Percentiles rank a stretch among this genome's conserved stretches.
These are phyloP conservation scores for Pseudomyrmex gracilis DNA, from an alignment of 1,140 invertebrate species.

Conservation along the genomic window DNA sequence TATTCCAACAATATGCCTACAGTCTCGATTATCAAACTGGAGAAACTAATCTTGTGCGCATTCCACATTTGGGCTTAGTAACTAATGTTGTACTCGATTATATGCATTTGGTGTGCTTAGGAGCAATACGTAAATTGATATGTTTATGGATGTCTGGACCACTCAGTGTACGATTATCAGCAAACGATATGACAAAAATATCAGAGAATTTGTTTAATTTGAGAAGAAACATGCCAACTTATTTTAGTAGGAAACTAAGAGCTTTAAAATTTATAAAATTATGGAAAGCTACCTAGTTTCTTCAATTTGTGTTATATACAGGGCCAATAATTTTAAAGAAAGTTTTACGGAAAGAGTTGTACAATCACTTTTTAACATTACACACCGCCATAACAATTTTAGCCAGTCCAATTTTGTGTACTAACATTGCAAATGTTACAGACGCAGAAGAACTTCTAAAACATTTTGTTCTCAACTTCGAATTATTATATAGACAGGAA, in stretches of 20 bases:
- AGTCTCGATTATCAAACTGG: background rate
- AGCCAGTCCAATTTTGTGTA: background rate
- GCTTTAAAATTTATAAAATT: background rate
- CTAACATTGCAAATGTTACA: background rate
- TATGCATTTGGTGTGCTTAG: background rate
- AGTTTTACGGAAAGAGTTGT: slow-evolving; percentile 4
- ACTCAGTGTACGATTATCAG: background rate
- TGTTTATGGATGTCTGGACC: background rate
- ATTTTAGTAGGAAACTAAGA: background rate
- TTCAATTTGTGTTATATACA: background rate
- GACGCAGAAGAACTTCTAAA: slow-evolving; percentile 25
- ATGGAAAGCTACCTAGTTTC: background rate
- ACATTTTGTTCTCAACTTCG: slow-evolving; percentile 45
- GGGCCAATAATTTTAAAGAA: background rate
- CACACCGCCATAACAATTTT: slow-evolving; percentile 36
- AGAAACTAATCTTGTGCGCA: background rate
- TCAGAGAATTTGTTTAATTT: background rate
- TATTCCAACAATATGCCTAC: background rate
- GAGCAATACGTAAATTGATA: background rate
- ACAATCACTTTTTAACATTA: slow-evolving; percentile 41
- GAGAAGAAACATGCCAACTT: background rate
- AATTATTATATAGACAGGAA: slow-evolving; percentile 32
- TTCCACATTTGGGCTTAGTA: background rate
- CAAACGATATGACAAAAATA: background rate
- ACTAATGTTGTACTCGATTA: background rate